Percentiles rank a stretch among this genome's conserved stretches.
These are phyloP conservation scores for Pocillopora damicornis DNA, from an alignment of 64 coral and sea anemone species.

Conservation along the genomic window DNA sequence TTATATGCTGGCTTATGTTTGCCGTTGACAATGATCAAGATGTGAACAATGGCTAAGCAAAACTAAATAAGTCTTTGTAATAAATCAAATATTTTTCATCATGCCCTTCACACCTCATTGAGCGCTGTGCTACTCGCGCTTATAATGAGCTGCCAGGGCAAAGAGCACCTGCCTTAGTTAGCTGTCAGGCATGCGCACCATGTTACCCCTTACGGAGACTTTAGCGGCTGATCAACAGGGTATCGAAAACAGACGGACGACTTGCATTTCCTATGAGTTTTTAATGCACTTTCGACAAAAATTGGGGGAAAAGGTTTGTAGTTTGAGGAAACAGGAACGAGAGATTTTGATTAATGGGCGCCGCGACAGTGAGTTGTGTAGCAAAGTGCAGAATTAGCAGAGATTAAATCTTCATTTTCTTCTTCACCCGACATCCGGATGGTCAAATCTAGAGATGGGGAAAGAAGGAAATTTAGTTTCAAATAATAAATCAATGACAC, in stretches of 20 bases:
- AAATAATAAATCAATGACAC: constrained; percentile 31
- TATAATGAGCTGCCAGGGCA: constrained; percentile 73
- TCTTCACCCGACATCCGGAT: constrained; percentile 41
- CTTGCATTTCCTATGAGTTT: constrained; percentile 23
- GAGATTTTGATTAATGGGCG: constrained; percentile 1
- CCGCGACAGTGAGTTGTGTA: constrained; percentile 28
- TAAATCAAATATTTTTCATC: constrained; percentile 99
- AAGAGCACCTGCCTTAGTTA: constrained; percentile 70
- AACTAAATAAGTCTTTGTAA: constrained; percentile 99
- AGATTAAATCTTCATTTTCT: constrained; percentile 45
- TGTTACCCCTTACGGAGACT: constrained; percentile 27
- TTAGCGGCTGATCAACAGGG: constrained; percentile 29
- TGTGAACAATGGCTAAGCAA: constrained; percentile 91
- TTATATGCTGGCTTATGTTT: constrained; percentile 83
- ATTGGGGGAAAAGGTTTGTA: neutral
- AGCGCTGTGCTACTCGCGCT: constrained; percentile 59
- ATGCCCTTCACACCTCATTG: constrained; percentile 98
- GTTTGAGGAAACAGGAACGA: neutral
- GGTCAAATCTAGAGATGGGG: constrained; percentile 46
- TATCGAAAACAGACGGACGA: neutral
- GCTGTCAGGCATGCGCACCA: constrained; percentile 58
- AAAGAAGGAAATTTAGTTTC: constrained; percentile 34
- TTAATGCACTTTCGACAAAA: neutral
- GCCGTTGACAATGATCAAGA: constrained; percentile 91
- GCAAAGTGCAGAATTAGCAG: constrained; percentile 39